Base-by-base conservation (phyloP, 1,140 invertebrate species). In the Mya arenaria region DNA sequence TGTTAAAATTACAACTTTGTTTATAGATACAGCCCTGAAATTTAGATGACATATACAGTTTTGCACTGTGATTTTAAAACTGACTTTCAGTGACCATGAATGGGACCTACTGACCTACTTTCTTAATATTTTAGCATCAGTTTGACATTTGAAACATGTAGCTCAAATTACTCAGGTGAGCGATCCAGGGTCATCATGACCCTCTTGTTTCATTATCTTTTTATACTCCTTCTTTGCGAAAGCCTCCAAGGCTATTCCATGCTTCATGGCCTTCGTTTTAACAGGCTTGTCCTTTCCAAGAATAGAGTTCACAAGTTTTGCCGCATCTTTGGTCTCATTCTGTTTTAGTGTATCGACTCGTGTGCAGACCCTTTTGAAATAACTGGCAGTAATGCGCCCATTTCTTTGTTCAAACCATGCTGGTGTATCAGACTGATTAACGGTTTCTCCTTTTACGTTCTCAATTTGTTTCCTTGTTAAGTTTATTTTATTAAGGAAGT, bases 261-360 rank as follows among this genome's bases (percentile, higher is more conserved):
- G 74, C 56, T 78, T 78, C 74, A 78, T 78, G 34, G 74, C 74
- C 10, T n/a, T 25, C 8, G 58, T 77, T 19, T 8, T 58, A 19
- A 10, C 32, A 25, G 17, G 2, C n/a, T 63, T 6, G 8, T 63
- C 48, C 17, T 44, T 1, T 6, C 60, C 73, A 17, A 65, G 32
- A 0, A 77, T 30, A 10, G 73, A 37, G 4, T 66, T n/a, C 17
- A 68, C 32, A 3, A 69, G 17, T 19, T 48, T 13, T 30, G 23
- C 25, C 1, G 66, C 10, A 58, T 69, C 65, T 41, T 48, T 30
- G 32, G 41, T 19, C 23, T 36, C 4, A 32, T 81, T 34, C 10
- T 55, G 62, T 72, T 8, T 48, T 28, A 81, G 17, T 4, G 66
- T 63, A 1, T 71, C 37, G 3, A 72, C 52, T 32, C 55, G 34